phyloP scores from a whole-genome alignment of 2,888 invertebrate species.

The Ichneumon xanthorius region DNA sequence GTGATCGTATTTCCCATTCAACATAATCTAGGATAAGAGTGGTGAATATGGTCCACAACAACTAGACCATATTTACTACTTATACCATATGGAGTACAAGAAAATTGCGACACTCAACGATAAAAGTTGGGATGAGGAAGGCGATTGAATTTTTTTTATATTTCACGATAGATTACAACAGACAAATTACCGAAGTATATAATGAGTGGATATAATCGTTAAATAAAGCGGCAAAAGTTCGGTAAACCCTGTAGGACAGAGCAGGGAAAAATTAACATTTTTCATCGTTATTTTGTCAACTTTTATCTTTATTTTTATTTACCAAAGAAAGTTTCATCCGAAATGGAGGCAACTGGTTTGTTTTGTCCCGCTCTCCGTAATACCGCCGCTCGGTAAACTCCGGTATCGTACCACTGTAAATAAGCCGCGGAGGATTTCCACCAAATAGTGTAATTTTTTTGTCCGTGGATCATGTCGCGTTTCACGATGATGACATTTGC shows the following conservation, averaged over 20 bases:
- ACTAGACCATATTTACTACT: not conserved
- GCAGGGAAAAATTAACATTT: not conserved
- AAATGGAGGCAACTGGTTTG: not conserved
- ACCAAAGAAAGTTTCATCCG: not conserved
- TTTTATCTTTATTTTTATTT: not conserved
- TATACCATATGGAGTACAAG: not conserved
- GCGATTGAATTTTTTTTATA: no score
- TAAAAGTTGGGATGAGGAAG: no score
- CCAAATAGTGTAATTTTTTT: not conserved
- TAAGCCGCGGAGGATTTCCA: not conserved
- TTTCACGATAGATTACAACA: not conserved
- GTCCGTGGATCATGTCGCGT: not conserved
- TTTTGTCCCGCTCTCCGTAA: not conserved
- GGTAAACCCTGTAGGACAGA: not conserved
- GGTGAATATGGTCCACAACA: no score
- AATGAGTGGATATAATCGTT: not conserved
- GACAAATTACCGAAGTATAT: not conserved
- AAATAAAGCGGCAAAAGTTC: not conserved
- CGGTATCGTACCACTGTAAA: not conserved
- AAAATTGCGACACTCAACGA: no score
- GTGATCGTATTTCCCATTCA: not conserved
- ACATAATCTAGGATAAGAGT: no score
- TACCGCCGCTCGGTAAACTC: not conserved
- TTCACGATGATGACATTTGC: not conserved
- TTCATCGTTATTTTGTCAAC: not conserved